phyloP scores from a whole-genome alignment of 2,113 vertebrate species.

The Zosterops hypoxanthus region DNA sequence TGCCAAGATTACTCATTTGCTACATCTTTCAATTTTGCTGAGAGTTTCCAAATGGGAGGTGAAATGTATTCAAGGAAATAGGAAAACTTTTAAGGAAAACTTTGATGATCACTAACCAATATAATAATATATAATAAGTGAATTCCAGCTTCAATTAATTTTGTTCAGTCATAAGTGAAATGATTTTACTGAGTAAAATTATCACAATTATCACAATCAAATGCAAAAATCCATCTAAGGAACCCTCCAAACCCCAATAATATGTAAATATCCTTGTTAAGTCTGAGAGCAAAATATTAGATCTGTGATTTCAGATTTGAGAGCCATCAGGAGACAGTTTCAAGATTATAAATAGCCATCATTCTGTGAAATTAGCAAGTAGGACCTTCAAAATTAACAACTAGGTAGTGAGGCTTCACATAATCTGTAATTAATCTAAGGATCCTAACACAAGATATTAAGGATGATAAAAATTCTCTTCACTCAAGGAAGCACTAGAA shows the following conservation, averaged over 20 bases:
- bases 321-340: not conserved
- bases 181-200: not conserved
- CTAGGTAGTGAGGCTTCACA: not conserved
- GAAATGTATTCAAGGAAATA: not conserved
- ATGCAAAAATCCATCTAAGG: not conserved
- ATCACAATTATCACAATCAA: not conserved
- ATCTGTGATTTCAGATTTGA: not conserved
- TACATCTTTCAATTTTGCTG: not conserved
- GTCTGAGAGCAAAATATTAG: not conserved
- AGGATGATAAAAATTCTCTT: not conserved
- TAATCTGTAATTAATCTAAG: not conserved
- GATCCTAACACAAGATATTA: not conserved
- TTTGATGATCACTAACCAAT: not conserved
- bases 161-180: not conserved
- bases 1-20: not conserved
- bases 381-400: not conserved
- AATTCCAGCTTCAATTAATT: not conserved
- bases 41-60: not conserved
- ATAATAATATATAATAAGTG: not conserved
- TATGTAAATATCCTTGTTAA: not conserved
- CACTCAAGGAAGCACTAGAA: not conserved
- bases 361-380: not conserved
- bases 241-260: rapidly evolving
- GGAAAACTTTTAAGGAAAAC: not conserved
- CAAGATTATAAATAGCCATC: not conserved